Base-by-base conservation (phyloP, 2,888 invertebrate genomes). In the Drosophila limbata region DNA sequence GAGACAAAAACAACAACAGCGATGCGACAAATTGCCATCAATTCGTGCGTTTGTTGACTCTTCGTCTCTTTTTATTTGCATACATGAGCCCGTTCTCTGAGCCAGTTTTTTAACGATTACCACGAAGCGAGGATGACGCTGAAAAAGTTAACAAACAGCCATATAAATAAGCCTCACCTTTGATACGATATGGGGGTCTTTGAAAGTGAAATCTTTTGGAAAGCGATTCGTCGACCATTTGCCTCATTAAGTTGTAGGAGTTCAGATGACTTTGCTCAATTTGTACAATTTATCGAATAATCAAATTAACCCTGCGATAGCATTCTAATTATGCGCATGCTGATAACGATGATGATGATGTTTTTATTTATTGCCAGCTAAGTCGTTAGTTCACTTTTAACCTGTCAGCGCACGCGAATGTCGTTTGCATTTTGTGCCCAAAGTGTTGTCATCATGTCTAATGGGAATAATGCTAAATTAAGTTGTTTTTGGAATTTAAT, bases 201-300 rank as follows among this genome's bases (percentile, higher is more conserved):
- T 64, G 87, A 83, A 83, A 83, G 82, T 83, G 87, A 87, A 87
- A 87, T 71, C 65, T 50, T 45, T 21, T n/a, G 19, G 82, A 86
- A 82, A 82, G 87, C 75, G 74, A 62, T 70, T 65, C 57, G 44
- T 61, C 42, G 48, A 17, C 47, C 59, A 59, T 33, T 66, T 42
- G 74, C 33, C 68, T 70, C 78, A 82, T 81, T 81, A 78, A 84
- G 77, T 87, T 85, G 88, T 84, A 75, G 85, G 83, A 79, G 84
- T 77, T 35, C 39, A n/a, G 63, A 33, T 82, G 55, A 66, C 55
- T 65, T 79, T 25, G 50, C 44, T 73, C 73, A 79, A 81, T 81
- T 84, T 84, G 85, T 81, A 63, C 33, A 47, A 37, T 52, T 81
- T 79, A 70, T 81, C 64, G 59, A 50, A 40, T 35, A 25, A 69